phyloP scores from a whole-genome alignment of 1,140 invertebrate genomes.

The Drosophila nikananu region DNA sequence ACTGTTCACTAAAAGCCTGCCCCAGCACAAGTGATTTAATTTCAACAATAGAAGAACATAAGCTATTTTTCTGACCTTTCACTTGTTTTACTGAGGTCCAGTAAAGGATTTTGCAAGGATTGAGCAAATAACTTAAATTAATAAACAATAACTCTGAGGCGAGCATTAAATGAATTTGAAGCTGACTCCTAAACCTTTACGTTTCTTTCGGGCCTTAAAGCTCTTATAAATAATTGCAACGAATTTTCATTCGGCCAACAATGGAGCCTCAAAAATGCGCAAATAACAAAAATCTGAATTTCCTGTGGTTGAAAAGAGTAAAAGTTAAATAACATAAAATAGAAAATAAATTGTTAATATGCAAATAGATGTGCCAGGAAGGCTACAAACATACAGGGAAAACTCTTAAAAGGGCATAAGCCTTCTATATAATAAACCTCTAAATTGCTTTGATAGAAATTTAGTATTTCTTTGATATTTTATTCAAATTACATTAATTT shows the following conservation, averaged over 20 bases:
- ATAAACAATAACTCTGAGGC: conserved; percentile 13
- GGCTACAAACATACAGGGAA: neutral
- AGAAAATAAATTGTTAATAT: neutral
- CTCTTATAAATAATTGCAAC: conserved; percentile 3
- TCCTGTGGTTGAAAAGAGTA: neutral
- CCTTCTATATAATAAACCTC: too few species aligned
- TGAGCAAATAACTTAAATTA: conserved; percentile 31
- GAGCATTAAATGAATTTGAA: conserved; percentile 20
- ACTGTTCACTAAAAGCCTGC: conserved; percentile 31
- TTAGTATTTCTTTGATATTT: neutral
- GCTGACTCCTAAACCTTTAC: conserved; percentile 4
- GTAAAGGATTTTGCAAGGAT: conserved; percentile 16
- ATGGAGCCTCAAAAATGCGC: too few species aligned
- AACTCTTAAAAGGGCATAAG: neutral
- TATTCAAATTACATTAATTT: neutral
- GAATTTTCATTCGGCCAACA: too few species aligned
- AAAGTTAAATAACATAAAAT: conserved; percentile 1
- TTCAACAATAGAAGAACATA: conserved; percentile 14
- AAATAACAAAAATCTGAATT: neutral
- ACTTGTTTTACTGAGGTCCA: neutral
- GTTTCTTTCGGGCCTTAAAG: conserved; percentile 5
- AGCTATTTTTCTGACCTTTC: neutral
- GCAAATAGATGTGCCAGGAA: conserved; percentile 1
- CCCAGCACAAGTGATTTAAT: conserved; percentile 26
- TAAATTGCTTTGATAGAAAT: neutral